A percentile compares a stretch with the other conserved stretches of the same genome.
Conservation (phyloP, 2,113 vertebrate species). For the Cygnus atratus region DNA sequence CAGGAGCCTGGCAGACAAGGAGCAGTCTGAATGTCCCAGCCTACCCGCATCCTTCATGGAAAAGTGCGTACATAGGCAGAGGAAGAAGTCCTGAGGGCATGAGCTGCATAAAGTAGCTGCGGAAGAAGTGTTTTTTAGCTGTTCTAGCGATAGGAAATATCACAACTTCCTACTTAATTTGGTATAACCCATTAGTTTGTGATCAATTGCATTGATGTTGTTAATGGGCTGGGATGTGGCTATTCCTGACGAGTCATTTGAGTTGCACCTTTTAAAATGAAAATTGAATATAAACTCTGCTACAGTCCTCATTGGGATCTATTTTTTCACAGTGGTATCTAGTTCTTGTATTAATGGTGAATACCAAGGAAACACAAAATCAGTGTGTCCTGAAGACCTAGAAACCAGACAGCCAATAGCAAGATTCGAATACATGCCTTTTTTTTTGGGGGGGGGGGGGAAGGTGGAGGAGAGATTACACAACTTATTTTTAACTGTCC, state of each 20-base stretch:
- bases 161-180: too few species aligned
- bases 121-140: neutral
- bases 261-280: neutral
- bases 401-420: neutral
- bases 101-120: neutral
- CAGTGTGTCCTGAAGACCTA: neutral
- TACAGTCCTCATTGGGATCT: neutral
- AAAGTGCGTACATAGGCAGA: neutral
- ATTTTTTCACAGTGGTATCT: neutral
- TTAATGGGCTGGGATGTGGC: neutral
- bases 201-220: neutral
- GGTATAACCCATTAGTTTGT: neutral
- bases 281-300: neutral
- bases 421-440: neutral
- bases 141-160: neutral
- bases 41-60: neutral
- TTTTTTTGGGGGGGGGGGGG: too few species aligned
- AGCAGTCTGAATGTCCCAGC: neutral
- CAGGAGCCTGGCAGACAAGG: neutral
- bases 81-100: neutral
- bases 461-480: too few species aligned
- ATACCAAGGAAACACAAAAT: neutral
- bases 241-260: neutral
- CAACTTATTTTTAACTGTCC: neutral
- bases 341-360: neutral